Conservation (phyloP, 2,888 invertebrate genomes). For the Tanytarsus gracilentus region DNA sequence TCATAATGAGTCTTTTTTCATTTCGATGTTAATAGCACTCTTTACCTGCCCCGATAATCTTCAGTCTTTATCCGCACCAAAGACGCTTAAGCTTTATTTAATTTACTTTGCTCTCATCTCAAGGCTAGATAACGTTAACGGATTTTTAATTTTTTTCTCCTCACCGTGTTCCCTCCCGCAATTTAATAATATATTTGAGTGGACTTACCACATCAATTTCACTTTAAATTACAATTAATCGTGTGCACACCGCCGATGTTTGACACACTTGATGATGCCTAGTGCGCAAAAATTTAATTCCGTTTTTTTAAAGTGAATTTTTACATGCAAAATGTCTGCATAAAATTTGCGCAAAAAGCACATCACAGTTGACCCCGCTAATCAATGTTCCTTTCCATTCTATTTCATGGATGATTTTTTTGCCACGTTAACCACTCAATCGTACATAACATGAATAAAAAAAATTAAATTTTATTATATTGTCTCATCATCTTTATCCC, state of each 20-base stretch:
- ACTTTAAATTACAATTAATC: conserved; percentile 16
- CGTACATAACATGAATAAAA: neutral
- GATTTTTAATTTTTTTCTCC: conserved; percentile 24
- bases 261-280: neutral
- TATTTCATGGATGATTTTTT: conserved; percentile 10
- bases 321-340: neutral
- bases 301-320: conserved; percentile 1
- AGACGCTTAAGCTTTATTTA: conserved; percentile 21
- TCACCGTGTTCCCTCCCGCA: conserved; percentile 10
- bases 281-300: neutral
- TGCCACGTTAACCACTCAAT: conserved; percentile 9
- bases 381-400: too few species aligned
- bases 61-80: neutral
- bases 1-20: conserved; percentile 2
- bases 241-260: neutral
- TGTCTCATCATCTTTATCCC: conserved; percentile 20
- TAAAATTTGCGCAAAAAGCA: too few species aligned
- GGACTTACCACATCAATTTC: neutral
- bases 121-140: conserved; percentile 26
- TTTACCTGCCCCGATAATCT: conserved; percentile 7
- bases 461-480: neutral
- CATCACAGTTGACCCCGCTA: conserved; percentile 1
- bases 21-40: conserved; percentile 15
- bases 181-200: conserved; percentile 17
- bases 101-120: conserved; percentile 14